A percentile compares a stretch with the other conserved stretches of the same genome.
Evolutionary conservation across 2,888 invertebrate genomes (phyloP).

Genomic region (Aphodius sticticus): DNA sequence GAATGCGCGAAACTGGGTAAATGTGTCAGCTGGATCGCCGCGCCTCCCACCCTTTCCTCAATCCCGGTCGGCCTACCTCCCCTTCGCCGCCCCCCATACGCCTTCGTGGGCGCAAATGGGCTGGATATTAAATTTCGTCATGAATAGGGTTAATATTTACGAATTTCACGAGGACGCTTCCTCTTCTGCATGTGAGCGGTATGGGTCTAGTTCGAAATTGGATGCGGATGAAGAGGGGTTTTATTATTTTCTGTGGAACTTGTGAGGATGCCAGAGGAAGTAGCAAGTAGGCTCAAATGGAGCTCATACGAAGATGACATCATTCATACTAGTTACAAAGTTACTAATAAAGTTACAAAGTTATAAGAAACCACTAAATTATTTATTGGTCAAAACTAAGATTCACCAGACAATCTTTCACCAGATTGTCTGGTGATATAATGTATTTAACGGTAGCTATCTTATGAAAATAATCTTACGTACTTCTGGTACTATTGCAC

Average conservation of each 20-base stretch:
- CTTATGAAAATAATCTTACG: too few relatives aligned
- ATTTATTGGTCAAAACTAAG: too few relatives aligned
- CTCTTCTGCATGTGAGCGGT: neutral
- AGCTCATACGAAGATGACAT: too few relatives aligned
- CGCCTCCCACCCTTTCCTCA: neutral
- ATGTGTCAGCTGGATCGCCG: conserved; percentile 18
- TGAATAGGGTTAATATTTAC: conserved; percentile 4
- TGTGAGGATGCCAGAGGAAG: neutral
- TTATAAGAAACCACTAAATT: too few relatives aligned
- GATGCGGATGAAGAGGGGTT: neutral
- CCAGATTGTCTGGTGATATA: too few relatives aligned
- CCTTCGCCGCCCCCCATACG: neutral
- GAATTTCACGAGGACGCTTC: neutral
- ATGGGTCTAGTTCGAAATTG: neutral
- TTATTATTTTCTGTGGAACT: neutral
- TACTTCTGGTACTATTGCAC: too few relatives aligned
- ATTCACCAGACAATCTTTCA: too few relatives aligned
- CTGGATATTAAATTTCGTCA: neutral
- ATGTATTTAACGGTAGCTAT: too few relatives aligned
- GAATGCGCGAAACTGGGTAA: conserved; percentile 22
- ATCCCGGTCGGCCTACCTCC: neutral
- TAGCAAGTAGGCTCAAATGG: too few relatives aligned
- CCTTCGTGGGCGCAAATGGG: neutral
- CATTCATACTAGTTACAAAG: too few relatives aligned
- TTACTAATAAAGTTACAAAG: too few relatives aligned